A percentile compares a stretch with the other conserved stretches of the same genome.
phyloP scores from a whole-genome alignment of 2,888 invertebrate species.

The Drosophila maculinotata region DNA sequence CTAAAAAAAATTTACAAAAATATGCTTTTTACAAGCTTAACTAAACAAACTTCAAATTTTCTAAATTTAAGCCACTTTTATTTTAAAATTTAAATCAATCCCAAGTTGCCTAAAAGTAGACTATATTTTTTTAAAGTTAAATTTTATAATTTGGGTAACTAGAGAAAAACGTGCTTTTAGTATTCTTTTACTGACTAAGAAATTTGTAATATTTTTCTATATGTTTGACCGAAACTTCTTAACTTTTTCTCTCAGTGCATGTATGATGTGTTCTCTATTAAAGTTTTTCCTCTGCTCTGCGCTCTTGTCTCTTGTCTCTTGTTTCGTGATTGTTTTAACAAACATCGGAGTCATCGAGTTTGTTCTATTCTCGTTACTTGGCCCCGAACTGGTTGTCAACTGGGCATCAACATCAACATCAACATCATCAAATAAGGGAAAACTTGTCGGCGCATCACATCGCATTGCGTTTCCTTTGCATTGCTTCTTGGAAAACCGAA shows the following conservation, averaged over 20 bases:
- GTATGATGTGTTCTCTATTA: constrained; percentile 38
- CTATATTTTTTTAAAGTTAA: too few relatives aligned
- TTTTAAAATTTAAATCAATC: too few relatives aligned
- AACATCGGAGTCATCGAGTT: constrained; percentile 31
- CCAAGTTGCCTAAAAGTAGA: too few relatives aligned
- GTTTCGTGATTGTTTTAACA: constrained; percentile 61
- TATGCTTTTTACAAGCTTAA: too few relatives aligned
- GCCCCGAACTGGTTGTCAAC: constrained; percentile 58
- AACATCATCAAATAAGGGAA: constrained; percentile 64
- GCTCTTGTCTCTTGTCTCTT: constrained; percentile 27
- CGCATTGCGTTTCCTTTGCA: constrained; percentile 47
- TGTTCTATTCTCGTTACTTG: constrained; percentile 52
- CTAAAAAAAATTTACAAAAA: background rate
- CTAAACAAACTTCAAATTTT: too few relatives aligned
- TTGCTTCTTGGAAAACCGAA: constrained; percentile 67
- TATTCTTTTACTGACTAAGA: too few relatives aligned
- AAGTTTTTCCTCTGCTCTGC: constrained; percentile 21
- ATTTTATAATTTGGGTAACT: too few relatives aligned
- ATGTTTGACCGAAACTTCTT: too few relatives aligned
- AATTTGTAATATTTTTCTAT: too few relatives aligned
- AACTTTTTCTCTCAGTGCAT: constrained; percentile 14
- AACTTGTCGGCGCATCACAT: constrained; percentile 46
- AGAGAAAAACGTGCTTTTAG: too few relatives aligned
- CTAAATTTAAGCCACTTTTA: too few relatives aligned
- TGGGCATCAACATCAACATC: constrained; percentile 49